A percentile compares a stretch with the other conserved stretches of the same genome.
Evolutionary conservation across 2,113 vertebrate genomes (phyloP).

Genomic region (Hemiscyllium ocellatum): DNA sequence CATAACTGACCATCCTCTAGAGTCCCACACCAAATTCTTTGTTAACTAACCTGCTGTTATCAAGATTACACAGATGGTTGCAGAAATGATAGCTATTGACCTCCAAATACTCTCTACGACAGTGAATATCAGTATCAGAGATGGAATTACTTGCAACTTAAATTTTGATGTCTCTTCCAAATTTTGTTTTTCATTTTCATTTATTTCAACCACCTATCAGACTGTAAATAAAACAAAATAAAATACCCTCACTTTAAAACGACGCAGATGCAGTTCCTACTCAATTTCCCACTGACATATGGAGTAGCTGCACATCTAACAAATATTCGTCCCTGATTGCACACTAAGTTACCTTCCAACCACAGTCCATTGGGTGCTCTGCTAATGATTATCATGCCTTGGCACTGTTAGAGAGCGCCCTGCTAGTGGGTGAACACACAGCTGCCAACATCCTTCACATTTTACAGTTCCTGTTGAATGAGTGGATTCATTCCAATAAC

Average conservation of each 20-base stretch:
- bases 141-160: constrained; percentile 25
- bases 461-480: constrained; percentile 38
- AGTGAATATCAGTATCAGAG: not conserved
- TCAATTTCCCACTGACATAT: constrained; percentile 30
- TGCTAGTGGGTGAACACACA: constrained; percentile 35
- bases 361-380: constrained; percentile 34
- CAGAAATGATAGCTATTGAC: constrained; percentile 27
- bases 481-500: constrained; percentile 37
- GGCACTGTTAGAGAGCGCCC: constrained; percentile 23
- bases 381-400: constrained; percentile 35
- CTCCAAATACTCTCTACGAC: constrained; percentile 12
- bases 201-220: constrained; percentile 14
- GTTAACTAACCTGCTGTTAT: constrained; percentile 30
- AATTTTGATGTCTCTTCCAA: not conserved
- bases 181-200: constrained; percentile 5
- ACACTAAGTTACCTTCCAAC: constrained; percentile 37
- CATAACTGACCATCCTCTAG: constrained; percentile 25
- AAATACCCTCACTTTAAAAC: constrained; percentile 13
- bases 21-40: not conserved
- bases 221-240: constrained; percentile 22
- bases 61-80: constrained; percentile 34
- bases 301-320: constrained; percentile 32
- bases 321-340: constrained; percentile 35
- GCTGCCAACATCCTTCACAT: constrained; percentile 36
- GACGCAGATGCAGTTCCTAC: constrained; percentile 17